Conservation (phyloP, 2,888 invertebrate genomes). For the Philereme vetulata region DNA sequence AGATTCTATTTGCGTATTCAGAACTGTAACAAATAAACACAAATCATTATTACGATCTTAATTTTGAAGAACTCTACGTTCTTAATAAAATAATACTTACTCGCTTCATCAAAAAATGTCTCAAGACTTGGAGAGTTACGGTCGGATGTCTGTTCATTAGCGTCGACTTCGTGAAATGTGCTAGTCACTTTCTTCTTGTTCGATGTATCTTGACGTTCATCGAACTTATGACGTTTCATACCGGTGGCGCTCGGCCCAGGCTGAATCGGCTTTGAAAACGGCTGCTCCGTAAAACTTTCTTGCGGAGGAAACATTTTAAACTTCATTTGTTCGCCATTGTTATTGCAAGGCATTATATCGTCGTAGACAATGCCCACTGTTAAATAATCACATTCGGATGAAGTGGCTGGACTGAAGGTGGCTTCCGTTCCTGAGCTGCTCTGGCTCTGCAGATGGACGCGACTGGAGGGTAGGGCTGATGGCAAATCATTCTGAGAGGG, state of each 20-base stretch:
- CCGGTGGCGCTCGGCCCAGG: conserved; percentile 35
- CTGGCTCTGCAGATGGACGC: not conserved
- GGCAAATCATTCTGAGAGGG: no score
- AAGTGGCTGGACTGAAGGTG: not conserved
- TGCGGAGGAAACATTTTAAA: conserved; percentile 13
- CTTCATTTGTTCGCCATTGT: conserved; percentile 1
- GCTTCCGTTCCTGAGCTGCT: not conserved
- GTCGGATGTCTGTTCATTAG: conserved; percentile 1
- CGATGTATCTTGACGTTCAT: conserved; percentile 28
- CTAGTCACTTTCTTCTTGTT: conserved; percentile 35
- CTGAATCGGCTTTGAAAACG: conserved; percentile 2
- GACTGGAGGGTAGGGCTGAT: not conserved
- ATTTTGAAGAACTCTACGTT: not conserved
- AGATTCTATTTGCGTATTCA: conserved; percentile 47
- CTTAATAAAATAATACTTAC: conserved; percentile 41
- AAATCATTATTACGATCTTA: no score
- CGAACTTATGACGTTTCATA: conserved; percentile 39
- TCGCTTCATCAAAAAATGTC: conserved; percentile 47
- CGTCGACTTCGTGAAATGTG: conserved; percentile 10
- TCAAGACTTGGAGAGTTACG: conserved; percentile 40
- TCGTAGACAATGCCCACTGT: not conserved
- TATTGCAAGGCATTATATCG: not conserved
- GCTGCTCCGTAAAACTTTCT: not conserved
- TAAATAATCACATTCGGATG: not conserved
- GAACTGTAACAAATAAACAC: conserved; percentile 45